These are phyloP conservation scores for Limnephilus lunatus DNA, from an alignment of 2,888 invertebrate genomes.

Conservation along the genomic window DNA sequence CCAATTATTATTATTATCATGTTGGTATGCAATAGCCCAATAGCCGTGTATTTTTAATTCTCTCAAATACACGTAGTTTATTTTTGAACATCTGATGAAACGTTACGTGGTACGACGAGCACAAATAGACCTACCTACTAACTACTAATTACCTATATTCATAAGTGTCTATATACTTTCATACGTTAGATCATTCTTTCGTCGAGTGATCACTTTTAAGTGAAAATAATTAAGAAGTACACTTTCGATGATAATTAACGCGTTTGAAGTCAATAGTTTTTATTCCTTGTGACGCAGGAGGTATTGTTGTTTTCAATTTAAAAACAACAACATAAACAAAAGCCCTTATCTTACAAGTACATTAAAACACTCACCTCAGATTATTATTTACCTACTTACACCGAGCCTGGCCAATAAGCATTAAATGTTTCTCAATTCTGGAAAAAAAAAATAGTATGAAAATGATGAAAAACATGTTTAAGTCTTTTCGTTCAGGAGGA, in stretches of 20 bases:
- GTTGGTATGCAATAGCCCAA: background rate
- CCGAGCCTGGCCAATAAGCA: background rate
- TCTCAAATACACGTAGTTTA: background rate
- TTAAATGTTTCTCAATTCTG: background rate
- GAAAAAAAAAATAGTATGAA: background rate
- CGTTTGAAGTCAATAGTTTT: background rate
- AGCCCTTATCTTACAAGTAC: background rate
- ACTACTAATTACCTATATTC: background rate
- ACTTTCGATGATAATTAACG: background rate
- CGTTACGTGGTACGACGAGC: background rate
- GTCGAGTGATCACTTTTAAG: background rate
- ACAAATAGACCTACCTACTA: background rate
- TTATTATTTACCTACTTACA: background rate
- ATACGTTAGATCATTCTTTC: background rate
- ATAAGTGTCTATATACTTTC: no score
- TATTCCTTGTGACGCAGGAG: no score
- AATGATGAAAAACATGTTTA: no score
- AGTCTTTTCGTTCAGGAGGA: no score
- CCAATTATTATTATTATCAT: background rate
- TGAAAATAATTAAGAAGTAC: background rate
- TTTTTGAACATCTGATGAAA: background rate
- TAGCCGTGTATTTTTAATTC: background rate
- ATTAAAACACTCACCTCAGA: background rate
- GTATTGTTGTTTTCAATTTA: background rate
- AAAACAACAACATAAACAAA: background rate